Conservation (phyloP, 1,140 invertebrate genomes). For the Apis dorsata region DNA sequence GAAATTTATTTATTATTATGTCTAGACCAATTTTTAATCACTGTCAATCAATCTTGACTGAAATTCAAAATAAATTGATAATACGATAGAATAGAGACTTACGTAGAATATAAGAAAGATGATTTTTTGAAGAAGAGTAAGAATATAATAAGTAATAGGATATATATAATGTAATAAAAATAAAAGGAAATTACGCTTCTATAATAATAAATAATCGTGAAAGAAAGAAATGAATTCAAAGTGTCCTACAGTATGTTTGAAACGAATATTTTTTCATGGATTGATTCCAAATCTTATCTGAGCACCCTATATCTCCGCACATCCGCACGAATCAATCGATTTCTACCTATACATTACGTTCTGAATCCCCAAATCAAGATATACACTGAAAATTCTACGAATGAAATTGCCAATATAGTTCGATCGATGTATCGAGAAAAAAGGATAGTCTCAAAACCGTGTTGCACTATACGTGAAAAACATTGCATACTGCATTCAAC, state of each 20-base stretch:
- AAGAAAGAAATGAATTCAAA: background rate
- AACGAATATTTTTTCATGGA: too few species aligned
- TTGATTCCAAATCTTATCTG: background rate
- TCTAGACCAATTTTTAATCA: too few species aligned
- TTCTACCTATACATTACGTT: background rate
- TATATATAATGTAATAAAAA: too few species aligned
- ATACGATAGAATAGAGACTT: too few species aligned
- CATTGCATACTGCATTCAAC: background rate
- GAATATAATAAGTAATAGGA: too few species aligned
- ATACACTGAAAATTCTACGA: slow-evolving; percentile 16
- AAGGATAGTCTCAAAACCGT: slow-evolving; percentile 20
- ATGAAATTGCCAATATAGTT: slow-evolving; percentile 39
- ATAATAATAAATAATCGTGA: too few species aligned
- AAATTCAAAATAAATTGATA: too few species aligned
- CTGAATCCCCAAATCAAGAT: background rate
- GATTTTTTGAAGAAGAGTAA: too few species aligned
- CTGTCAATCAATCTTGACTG: too few species aligned
- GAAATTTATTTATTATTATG: too few species aligned
- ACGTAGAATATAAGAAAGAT: too few species aligned
- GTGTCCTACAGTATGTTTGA: background rate
- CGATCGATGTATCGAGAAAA: slow-evolving; percentile 26
- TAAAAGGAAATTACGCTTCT: too few species aligned
- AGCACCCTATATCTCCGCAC: background rate
- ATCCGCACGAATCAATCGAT: slow-evolving; percentile 8
- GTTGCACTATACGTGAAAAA: background rate